Evolutionary conservation across 1,140 invertebrate species (phyloP).

Genomic region (Dinoponera quadriceps): DNA sequence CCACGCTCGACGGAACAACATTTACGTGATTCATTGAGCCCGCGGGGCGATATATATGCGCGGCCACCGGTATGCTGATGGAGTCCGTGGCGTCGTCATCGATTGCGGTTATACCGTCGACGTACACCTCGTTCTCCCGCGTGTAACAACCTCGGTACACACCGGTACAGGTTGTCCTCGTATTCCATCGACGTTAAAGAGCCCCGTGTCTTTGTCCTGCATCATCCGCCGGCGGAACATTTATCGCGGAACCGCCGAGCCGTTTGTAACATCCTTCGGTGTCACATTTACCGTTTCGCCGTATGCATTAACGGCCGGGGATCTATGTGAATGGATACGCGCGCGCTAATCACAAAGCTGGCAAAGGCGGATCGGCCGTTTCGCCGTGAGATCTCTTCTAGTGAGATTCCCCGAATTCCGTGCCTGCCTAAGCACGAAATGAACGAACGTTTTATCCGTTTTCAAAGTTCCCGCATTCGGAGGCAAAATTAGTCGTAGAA

Average conservation of each 20-base stretch:
- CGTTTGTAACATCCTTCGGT: background rate
- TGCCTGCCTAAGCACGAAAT: no score
- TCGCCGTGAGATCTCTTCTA: no score
- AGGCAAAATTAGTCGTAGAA: no score
- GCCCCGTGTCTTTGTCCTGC: constrained; percentile 29
- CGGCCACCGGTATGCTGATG: constrained; percentile 58
- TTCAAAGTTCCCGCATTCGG: no score
- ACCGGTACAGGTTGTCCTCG: constrained; percentile 38
- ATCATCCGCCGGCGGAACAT: background rate
- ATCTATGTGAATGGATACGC: no score
- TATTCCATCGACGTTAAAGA: constrained; percentile 57
- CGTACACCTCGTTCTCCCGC: constrained; percentile 23
- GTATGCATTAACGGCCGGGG: background rate
- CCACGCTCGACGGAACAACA: constrained; percentile 39
- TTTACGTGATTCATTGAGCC: constrained; percentile 54
- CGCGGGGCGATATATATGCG: constrained; percentile 42
- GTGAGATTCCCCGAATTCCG: no score
- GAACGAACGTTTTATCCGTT: no score
- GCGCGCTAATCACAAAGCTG: no score
- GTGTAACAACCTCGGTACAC: constrained; percentile 39
- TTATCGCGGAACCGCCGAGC: background rate
- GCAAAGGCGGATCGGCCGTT: no score
- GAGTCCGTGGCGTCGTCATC: constrained; percentile 65
- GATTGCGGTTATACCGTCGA: constrained; percentile 50
- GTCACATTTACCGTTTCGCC: background rate